These are phyloP conservation scores for Ianthella basta DNA, from an alignment of 37 sponge, comb jelly and placozoan genomes.

Conservation along the genomic window DNA sequence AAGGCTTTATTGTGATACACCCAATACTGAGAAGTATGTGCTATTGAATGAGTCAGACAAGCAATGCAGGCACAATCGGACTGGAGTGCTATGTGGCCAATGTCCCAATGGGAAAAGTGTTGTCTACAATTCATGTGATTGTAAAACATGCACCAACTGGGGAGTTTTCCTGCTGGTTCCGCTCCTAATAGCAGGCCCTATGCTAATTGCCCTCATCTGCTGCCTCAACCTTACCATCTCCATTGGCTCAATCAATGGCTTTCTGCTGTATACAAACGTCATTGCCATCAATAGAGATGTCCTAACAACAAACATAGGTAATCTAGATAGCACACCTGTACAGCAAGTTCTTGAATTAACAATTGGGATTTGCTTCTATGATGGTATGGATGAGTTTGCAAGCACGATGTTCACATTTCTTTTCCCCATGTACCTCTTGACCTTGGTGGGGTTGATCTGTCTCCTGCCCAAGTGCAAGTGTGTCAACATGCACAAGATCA, in stretches of 20 bases:
- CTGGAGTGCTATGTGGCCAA: conserved; percentile 54
- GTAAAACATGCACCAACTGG: conserved; percentile 23
- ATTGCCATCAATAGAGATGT: conserved; percentile 19
- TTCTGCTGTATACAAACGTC: conserved; percentile 45
- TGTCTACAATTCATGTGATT: conserved; percentile 23
- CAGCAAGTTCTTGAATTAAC: conserved; percentile 21
- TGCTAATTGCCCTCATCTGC: conserved; percentile 27
- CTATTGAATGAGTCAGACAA: neutral
- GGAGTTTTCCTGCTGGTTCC: conserved; percentile 15
- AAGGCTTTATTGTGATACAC: neutral
- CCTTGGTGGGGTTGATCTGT: conserved; percentile 11
- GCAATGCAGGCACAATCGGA: conserved; percentile 38
- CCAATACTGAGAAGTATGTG: neutral
- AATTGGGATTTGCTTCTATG: conserved; percentile 38
- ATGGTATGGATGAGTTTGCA: conserved; percentile 31
- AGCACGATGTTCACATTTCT: conserved; percentile 32
- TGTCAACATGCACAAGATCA: conserved; percentile 12
- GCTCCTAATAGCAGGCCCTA: conserved; percentile 36
- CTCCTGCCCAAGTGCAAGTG: conserved; percentile 21
- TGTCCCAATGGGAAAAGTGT: conserved; percentile 37
- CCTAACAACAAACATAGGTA: neutral
- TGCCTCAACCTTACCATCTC: conserved; percentile 40
- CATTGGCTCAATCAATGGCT: conserved; percentile 41
- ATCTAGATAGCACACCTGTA: neutral
- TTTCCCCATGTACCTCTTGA: conserved; percentile 46